Conservation (phyloP, 2,113 vertebrate genomes). For the Echinops telfairi region DNA sequence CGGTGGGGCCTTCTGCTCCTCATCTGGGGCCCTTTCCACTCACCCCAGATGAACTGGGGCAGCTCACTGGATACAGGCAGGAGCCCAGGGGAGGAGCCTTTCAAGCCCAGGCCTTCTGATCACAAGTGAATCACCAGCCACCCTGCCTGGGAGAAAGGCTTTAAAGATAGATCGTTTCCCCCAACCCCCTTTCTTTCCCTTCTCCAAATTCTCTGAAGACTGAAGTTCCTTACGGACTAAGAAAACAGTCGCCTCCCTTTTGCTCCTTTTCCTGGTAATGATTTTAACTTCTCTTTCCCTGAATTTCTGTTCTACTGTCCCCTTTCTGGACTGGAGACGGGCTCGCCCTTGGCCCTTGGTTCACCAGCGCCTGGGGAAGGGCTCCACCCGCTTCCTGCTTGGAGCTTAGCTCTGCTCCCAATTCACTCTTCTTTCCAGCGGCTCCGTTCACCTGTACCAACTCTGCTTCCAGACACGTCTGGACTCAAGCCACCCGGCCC, state of each 20-base stretch:
- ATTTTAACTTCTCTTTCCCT: slow-evolving; percentile 68
- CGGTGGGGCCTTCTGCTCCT: not conserved
- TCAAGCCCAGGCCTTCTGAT: not conserved
- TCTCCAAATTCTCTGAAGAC: slow-evolving; percentile 80
- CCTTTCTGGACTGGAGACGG: slow-evolving; percentile 40
- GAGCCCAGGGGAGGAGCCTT: slow-evolving; percentile 30
- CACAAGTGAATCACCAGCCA: slow-evolving; percentile 53
- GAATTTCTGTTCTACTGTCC: slow-evolving; percentile 75
- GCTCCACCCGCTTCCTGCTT: slow-evolving; percentile 78
- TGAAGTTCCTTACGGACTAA: slow-evolving; percentile 68
- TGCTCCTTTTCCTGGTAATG: slow-evolving; percentile 75
- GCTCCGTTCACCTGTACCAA: slow-evolving; percentile 68
- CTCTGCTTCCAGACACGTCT: slow-evolving; percentile 56
- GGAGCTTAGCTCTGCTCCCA: slow-evolving; percentile 50
- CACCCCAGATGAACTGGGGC: slow-evolving; percentile 74
- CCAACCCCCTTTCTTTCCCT: not conserved
- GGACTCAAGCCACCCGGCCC: slow-evolving; percentile 34
- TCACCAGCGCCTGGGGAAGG: slow-evolving; percentile 37
- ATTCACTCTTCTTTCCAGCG: slow-evolving; percentile 37
- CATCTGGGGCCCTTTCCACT: slow-evolving; percentile 45
- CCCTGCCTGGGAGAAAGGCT: slow-evolving; percentile 57
- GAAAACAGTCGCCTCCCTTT: slow-evolving; percentile 69
- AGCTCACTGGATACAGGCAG: slow-evolving; percentile 55
- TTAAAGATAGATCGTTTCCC: slow-evolving; percentile 24
- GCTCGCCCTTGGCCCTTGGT: slow-evolving; percentile 66